These are phyloP conservation scores for Oenanthe oenanthe DNA, from an alignment of 2,113 vertebrate genomes.

Conservation along the genomic window DNA sequence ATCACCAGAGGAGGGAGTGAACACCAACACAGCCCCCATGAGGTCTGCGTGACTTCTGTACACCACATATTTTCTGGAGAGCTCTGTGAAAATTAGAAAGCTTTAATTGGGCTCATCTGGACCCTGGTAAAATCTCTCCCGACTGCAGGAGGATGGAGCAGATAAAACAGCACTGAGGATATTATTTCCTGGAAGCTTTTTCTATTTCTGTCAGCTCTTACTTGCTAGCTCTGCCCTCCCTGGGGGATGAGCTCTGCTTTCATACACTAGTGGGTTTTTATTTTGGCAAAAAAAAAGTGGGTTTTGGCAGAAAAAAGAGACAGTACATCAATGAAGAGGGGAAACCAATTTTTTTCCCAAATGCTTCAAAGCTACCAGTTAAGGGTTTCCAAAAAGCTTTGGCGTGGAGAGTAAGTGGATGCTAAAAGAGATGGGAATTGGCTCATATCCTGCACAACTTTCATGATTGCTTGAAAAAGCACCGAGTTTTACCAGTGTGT, in stretches of 20 bases:
- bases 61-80: background rate
- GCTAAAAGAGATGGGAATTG: slow-evolving; percentile 48
- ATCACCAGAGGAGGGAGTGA: background rate
- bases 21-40: accelerated
- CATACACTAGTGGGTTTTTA: slow-evolving; percentile 51
- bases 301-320: slow-evolving; percentile 68
- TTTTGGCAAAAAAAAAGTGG: slow-evolving; percentile 56
- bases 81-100: background rate
- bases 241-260: slow-evolving; percentile 48
- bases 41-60: accelerated
- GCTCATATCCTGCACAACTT: slow-evolving; percentile 8
- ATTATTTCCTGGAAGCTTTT: slow-evolving; percentile 60
- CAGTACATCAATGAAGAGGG: slow-evolving; percentile 56
- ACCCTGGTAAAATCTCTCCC: background rate
- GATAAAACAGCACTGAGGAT: slow-evolving; percentile 43
- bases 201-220: slow-evolving; percentile 60
- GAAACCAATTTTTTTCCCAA: slow-evolving; percentile 55
- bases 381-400: slow-evolving; percentile 56
- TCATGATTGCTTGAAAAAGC: slow-evolving; percentile 27
- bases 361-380: slow-evolving; percentile 49
- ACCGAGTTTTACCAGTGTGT: background rate
- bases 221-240: slow-evolving; percentile 35
- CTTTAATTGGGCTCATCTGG: slow-evolving; percentile 11
- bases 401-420: slow-evolving; percentile 27
- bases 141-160: slow-evolving; percentile 30